Conservation (phyloP, 2,888 invertebrate genomes). For the Adelphocoris suturalis region DNA sequence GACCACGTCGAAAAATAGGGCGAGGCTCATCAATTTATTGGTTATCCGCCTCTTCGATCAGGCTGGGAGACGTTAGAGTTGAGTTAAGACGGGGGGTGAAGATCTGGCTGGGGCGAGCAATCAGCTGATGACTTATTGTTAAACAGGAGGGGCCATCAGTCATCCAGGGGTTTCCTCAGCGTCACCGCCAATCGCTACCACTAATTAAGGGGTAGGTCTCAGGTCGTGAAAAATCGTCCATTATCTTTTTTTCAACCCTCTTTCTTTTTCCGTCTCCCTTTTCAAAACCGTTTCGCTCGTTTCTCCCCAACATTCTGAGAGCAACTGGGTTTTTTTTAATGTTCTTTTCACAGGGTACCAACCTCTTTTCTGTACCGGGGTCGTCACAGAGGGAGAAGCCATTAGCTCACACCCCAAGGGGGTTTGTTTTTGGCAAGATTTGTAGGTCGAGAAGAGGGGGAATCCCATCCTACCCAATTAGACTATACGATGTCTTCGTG, state of each 20-base stretch:
- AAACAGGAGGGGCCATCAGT: constrained; percentile 72
- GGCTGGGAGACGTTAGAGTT: not conserved
- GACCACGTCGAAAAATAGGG: not conserved
- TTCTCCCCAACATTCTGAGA: not conserved
- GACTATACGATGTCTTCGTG: constrained; percentile 22
- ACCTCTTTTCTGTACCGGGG: constrained; percentile 28
- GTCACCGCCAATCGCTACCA: constrained; percentile 74
- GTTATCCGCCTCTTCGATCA: constrained; percentile 6
- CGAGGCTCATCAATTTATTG: not conserved
- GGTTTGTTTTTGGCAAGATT: constrained; percentile 34
- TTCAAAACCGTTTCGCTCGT: constrained; percentile 35
- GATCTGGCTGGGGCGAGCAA: constrained; percentile 36
- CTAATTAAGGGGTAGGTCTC: constrained; percentile 74
- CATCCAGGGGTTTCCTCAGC: constrained; percentile 68
- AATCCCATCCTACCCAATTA: not conserved
- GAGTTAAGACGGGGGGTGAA: not conserved
- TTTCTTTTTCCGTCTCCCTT: constrained; percentile 63
- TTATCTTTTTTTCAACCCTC: constrained; percentile 63
- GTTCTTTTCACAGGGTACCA: not conserved
- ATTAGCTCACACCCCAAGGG: constrained; percentile 38
- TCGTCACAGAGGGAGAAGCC: constrained; percentile 22
- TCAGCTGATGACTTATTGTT: constrained; percentile 72
- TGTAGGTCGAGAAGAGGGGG: not conserved
- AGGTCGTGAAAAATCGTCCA: constrained; percentile 74
- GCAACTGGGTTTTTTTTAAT: constrained; percentile 14